A percentile compares a stretch with the other conserved stretches of the same genome.
Evolutionary conservation across 2,113 vertebrate genomes (phyloP).

Genomic region (Lucifuga dentata): DNA sequence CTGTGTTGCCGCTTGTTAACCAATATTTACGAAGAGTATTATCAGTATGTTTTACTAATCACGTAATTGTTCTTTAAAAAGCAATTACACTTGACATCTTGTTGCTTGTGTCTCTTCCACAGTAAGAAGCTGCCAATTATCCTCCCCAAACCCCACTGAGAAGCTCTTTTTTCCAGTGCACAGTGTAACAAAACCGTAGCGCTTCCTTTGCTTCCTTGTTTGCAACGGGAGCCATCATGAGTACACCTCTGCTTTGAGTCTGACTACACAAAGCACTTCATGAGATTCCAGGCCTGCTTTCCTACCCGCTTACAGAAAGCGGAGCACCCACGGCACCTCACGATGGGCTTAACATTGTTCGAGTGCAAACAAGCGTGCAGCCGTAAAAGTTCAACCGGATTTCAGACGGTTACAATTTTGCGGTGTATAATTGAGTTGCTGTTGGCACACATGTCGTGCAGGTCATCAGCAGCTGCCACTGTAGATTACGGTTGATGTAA

Average conservation of each 20-base stretch:
- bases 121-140: conserved; percentile 44
- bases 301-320: conserved; percentile 48
- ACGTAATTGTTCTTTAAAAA: no score
- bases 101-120: conserved; percentile 26
- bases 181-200: conserved; percentile 53
- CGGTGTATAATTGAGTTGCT: conserved; percentile 53
- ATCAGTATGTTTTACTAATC: no score
- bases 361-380: conserved; percentile 57
- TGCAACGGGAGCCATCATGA: conserved; percentile 55
- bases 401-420: conserved; percentile 65
- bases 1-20: no score
- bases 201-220: conserved; percentile 52
- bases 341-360: conserved; percentile 49
- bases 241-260: conserved; percentile 69
- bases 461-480: conserved; percentile 65
- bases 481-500: conserved; percentile 63
- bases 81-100: conserved; percentile 21
- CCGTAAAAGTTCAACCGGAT: conserved; percentile 61
- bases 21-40: no score
- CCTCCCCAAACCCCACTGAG: conserved; percentile 55
- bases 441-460: conserved; percentile 35
- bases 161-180: conserved; percentile 48
- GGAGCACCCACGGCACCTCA: conserved; percentile 49
- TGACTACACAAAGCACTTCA: conserved; percentile 60
- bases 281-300: conserved; percentile 65